Evolutionary conservation across 2,888 invertebrate genomes (phyloP), one percentile per base, ranked within the genome.

Genomic region (Papilio demoleus): DNA sequence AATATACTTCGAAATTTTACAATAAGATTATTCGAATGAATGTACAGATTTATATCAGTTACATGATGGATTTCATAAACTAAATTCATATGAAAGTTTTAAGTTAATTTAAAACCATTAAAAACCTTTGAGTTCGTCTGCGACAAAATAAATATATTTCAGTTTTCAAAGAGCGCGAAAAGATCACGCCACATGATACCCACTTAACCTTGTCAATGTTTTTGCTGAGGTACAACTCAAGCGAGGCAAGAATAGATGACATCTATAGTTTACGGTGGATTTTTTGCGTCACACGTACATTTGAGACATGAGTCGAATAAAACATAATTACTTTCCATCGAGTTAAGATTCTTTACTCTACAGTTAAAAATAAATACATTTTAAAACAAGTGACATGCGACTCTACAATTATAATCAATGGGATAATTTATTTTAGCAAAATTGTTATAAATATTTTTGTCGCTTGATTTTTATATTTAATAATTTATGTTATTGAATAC

Each of bases 171-270:
- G 24, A 31, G 72, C 71, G 69, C 70, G 68, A 53, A 68, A 72
- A 67, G 64, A 67, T 73, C 73, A 70, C 73, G 69, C 72, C 70
- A 62, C 70, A 71, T 76, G 80, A 81, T 80, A 83, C 73, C 78
- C 76, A 66, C 70, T 42, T 72, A 78, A 78, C 85, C 85, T 85
- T 83, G 83, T 72, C 71, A 68, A 68, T 70, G 80, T 86, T 86
- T 85, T 86, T 84, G 82, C 79, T 70, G 66, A 70, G 74, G n/a
- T 71, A 66, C 79, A 79, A 81, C 74, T 82, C 82, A 81, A 76
- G 80, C 83, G 81, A 76, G 53, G 36, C 56, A 58, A 70, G 60
- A 74, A 77, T 75, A 67, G 74, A 68, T 71, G 71, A 38, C 66
- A 70, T 71, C 71, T 72, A 61, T 56, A 70, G 61, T 56, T 65